Percentiles rank a stretch among this genome's conserved stretches.
These are phyloP conservation scores for Tenrec ecaudatus DNA, from an alignment of 2,113 vertebrate genomes.

Conservation along the genomic window DNA sequence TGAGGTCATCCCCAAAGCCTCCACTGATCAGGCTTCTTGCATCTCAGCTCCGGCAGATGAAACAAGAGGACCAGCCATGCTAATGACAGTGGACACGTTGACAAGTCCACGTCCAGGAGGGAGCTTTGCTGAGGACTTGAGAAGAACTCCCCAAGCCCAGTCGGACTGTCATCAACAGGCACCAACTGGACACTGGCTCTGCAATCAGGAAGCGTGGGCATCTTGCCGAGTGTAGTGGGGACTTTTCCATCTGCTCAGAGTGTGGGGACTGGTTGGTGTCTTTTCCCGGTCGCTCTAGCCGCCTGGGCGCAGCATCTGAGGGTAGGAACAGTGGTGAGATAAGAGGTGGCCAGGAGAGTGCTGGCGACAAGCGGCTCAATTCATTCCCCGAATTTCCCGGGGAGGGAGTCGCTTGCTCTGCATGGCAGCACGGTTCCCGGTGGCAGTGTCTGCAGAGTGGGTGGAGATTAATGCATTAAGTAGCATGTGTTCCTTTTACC, in stretches of 20 bases:
- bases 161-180: background rate
- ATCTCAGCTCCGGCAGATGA: accelerated
- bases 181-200: accelerated
- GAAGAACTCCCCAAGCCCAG: background rate
- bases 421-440: conserved; percentile 51
- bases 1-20: background rate
- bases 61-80: accelerated
- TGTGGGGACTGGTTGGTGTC: no score
- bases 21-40: accelerated
- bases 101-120: background rate
- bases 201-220: background rate
- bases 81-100: accelerated
- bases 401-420: conserved; percentile 62
- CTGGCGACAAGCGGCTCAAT: conserved; percentile 62
- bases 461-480: conserved; percentile 71
- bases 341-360: conserved; percentile 46
- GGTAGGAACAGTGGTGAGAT: background rate
- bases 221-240: accelerated
- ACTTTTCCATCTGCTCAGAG: background rate
- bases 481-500: conserved; percentile 62
- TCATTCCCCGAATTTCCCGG: conserved; percentile 72
- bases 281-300: background rate
- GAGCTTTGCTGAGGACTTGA: background rate
- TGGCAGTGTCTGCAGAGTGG: conserved; percentile 59
- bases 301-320: background rate